Conservation (phyloP, 2,888 invertebrate genomes). For the Hofmannophila pseudospretella region DNA sequence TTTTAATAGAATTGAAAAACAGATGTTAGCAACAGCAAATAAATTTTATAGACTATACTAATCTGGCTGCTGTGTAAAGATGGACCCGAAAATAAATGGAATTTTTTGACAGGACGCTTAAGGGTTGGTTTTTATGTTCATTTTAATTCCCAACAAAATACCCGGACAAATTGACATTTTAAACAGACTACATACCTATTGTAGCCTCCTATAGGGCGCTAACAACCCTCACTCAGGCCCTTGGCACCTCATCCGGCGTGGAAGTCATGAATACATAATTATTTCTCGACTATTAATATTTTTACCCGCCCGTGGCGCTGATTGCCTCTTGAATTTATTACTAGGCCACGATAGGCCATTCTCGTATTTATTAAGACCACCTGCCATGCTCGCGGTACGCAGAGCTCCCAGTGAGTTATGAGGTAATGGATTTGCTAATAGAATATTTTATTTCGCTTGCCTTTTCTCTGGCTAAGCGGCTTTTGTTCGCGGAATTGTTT, state of each 20-base stretch:
- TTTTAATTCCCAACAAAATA: too few relatives aligned
- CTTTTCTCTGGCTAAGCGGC: constrained; percentile 46
- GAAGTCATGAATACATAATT: constrained; percentile 75
- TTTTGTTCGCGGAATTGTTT: constrained; percentile 34
- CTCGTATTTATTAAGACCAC: constrained; percentile 77
- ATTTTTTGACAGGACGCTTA: too few relatives aligned
- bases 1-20: too few relatives aligned
- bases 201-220: too few relatives aligned
- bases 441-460: constrained; percentile 70
- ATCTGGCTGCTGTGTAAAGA: too few relatives aligned
- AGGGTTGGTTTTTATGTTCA: too few relatives aligned
- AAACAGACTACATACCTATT: too few relatives aligned
- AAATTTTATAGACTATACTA: too few relatives aligned
- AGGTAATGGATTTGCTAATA: constrained; percentile 66
- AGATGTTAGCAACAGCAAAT: too few relatives aligned
- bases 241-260: constrained; percentile 26
- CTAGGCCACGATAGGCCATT: constrained; percentile 69
- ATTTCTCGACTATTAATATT: constrained; percentile 76
- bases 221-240: too few relatives aligned
- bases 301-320: constrained; percentile 74
- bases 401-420: constrained; percentile 67
- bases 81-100: too few relatives aligned
- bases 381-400: constrained; percentile 60
- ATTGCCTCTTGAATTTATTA: constrained; percentile 79
- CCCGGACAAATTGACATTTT: too few relatives aligned